Base-by-base conservation (phyloP, 2,113 vertebrate species). In the Tetrao urogallus region DNA sequence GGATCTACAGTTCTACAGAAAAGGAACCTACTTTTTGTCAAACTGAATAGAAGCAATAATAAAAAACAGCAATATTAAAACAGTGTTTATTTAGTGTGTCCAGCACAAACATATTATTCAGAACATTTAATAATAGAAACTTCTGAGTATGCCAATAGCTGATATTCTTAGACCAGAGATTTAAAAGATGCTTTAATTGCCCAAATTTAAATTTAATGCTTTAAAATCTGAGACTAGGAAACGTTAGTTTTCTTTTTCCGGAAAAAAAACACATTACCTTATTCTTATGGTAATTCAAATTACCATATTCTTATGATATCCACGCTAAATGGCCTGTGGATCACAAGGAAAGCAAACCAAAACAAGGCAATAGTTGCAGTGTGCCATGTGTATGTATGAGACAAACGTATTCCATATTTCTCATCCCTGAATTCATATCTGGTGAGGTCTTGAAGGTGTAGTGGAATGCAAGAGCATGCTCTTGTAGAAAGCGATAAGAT, bases 371-470 rank as follows among this genome's bases (percentile, higher is more conserved):
- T 78, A 63, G 74, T 89, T 94, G 61, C 66, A 75, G 56, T 84
- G 66, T 78, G 71, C 74, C 61, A 43, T 57, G 30, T 75, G 63
- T 82, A 36, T 47, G 45, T 36, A 21, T 76, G 61, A 58, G 73
- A 84, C 89, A 90, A 84, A 43, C 28, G 13, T 84, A 65, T 87
- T 86, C 86, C 78, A 66, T 87, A 87, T 94, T 93, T 81, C 57
- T 93, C 25, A 11, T 75, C 84, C 66, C 71, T 87, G 74, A 66
- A 43, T 89, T 94, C 84, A 92, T 92, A 87, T 82, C 87, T 95
- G 91, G 34, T 27, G 73, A 54, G 40, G 43, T 90, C 90, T 89
- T 79, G 74, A 91, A 89, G 87, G 43, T 58, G 30, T 83, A 65
- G 80, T 58, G 54, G 20, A 85, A 92, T 79, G 22, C 92, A 94